Base-by-base conservation (phyloP, 2,797 vertebrate genomes). In the Pseudomugil gertrudae region DNA sequence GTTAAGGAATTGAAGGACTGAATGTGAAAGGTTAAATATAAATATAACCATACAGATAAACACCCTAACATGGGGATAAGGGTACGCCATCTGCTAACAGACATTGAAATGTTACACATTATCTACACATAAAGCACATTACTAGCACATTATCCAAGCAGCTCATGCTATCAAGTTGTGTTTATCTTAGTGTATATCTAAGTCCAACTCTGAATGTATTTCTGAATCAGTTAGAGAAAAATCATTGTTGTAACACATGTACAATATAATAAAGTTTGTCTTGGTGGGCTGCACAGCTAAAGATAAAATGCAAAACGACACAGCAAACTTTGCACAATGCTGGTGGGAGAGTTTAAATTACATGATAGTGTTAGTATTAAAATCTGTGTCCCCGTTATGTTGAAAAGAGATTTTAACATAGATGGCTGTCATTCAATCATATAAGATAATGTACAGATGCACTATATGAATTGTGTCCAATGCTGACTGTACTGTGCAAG, bases 21-120 rank as follows among this genome's bases (percentile, higher is more conserved):
- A 24, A 67, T 4, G 9, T 57, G 23, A 68, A 15, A 36, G 27
- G 9, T 3, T 59, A 13, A 74, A 56, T 24, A 24, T 47, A 13
- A 53, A 2, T 10, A 50, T 36, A 1, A 59, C 33, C 24, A n/a
- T 48, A 8, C 11, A 63, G 30, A 69, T 9, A 66, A 26, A 57
- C 3, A 26, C n/a, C 14, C 38, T n/a, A 4, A 45, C 15, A 57
- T 7, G 15, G 4, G 43, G 47, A 40, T 54, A 6, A 7, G 19
- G 23, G 11, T 23, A 4, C 8, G 26, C 35, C 21, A n/a, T 54
- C 19, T 13, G 1, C 36, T 9, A 48, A 24, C 9, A 21, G 21
- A 7, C n/a, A 21, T 4, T 23, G 6, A 47, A 21, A 47, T 21
- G 21, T 48, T 1, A 19, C 4, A 9, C 45, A 10, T 21, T 45